Base-by-base conservation (phyloP, 2,888 invertebrate species). In the Ferrisia virgata region DNA sequence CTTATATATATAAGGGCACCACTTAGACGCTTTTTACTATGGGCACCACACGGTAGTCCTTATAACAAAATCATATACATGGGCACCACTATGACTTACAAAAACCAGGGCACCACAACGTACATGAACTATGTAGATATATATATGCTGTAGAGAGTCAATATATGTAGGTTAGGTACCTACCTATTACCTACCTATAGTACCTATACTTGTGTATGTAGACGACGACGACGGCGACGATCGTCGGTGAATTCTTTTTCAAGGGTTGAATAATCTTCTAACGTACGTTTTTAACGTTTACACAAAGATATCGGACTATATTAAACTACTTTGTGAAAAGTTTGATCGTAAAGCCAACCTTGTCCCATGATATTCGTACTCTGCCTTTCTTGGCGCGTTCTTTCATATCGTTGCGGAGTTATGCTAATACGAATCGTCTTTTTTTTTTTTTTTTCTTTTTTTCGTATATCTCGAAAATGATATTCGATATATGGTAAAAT, bases 261-360 rank as follows among this genome's bases (percentile, higher is more conserved):
- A 64, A 64, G 64, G 64, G 64, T 64, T 64, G 64, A 64, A 64
- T 64, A 64, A 64, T 64, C 64, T 64, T 64, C 4, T 22, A 22
- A 53, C 53, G 53, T 64, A 64, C 64, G 64, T 64, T 64, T 53
- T 64, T 28, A 64, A 28, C 64, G 64, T 64, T 64, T 64, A 64
- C 31, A 64, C 64, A 64, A 64, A 64, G 64, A 28, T 64, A 64
- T 5, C 9, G 64, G 64, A 64, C 64, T 64, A 64, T 64, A 64
- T 64, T 64, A 64, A 64, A 64, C 64, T 25, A 64, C 64, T 64
- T 64, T 64, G 64, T 64, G 64, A 64, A 64, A 64, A 64, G 64
- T 64, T 64, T 31, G 13, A 28, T 64, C 28, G 64, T 64, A 64
- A 25, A 64, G 11, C 64, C 3, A 40, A 13, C 53, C 53, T 18